Conservation (phyloP, 2,888 invertebrate species). For the Cistogaster globosa region DNA sequence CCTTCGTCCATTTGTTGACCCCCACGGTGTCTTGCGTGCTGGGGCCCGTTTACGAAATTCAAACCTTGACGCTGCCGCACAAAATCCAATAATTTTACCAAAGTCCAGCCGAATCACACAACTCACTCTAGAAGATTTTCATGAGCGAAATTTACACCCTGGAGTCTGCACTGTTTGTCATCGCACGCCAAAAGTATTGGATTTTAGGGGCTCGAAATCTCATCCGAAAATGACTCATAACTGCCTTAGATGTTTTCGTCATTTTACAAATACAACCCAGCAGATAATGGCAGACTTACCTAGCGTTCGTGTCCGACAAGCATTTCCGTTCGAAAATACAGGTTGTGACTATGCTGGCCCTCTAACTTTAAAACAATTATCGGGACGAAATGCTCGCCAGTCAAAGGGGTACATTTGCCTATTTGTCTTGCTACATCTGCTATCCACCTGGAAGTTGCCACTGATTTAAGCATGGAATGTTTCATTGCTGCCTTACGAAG, state of each 20-base stretch:
- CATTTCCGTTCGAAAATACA: no score
- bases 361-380: not conserved
- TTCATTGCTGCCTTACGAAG: no score
- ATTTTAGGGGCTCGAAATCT: not conserved
- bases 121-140: not conserved
- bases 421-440: not conserved
- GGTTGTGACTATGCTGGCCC: constrained; percentile 46
- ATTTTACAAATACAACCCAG: not conserved
- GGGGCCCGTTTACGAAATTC: constrained; percentile 4
- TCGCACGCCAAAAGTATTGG: no score
- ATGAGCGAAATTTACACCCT: not conserved
- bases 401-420: not conserved
- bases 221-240: constrained; percentile 15
- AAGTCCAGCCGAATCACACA: not conserved
- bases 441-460: not conserved
- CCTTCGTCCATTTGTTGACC: not conserved
- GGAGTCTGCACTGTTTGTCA: no score
- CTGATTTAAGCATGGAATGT: no score
- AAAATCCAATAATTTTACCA: not conserved
- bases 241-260: constrained; percentile 38
- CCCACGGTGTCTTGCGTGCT: not conserved
- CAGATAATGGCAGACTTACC: no score
- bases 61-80: no score
- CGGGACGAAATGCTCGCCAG: not conserved
- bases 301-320: no score